Base-by-base conservation (phyloP, 2,797 vertebrate genomes). In the Rhinogobio ventralis region DNA sequence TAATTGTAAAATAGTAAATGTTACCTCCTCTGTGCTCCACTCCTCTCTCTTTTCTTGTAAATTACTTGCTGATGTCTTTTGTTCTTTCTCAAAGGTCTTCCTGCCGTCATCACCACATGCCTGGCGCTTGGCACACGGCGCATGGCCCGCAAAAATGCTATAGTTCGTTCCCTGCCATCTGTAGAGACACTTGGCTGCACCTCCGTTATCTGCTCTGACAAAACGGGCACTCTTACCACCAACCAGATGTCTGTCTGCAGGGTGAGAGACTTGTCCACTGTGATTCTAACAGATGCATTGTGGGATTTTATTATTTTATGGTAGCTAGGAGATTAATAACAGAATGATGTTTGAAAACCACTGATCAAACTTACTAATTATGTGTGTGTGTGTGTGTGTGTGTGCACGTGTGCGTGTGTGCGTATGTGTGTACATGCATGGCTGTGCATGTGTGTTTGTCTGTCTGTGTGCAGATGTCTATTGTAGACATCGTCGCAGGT, bases 221-320 rank as follows among this genome's bases (percentile, higher is more conserved):
- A 96, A 90, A 96, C 95, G 0, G 95, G 95, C 83, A 96, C 95
- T 4, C 92, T 96, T 46, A 96, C 95, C 46, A 96, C 95, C 81
- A 96, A 96, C 86, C 95, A 96, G 93, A 96, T 96, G 95, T 96
- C 95, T 0, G 95, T 95, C 60, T 94, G 93, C 92, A 92, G 94
- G 94, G 95, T 96, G 76, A 93, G 94, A 39, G 51, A 71, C 9
- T 49, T 30, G 15, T 62, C 15, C n/a, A 78, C 15, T 62, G 15
- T 15, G 4, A 19, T 30, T 42, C 46, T 55, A 76, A 83, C 33
- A 75, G n/a, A 66, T 42, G 64, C 73, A 33, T 57, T 64, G 28
- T 74, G 42, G 28, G 20, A 36, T 60, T 42, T 4, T n/a, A n/a
- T 7, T 67, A 9, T 83, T 25, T 1, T 30, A 5, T 39, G 17